These are phyloP conservation scores for Drosophila navojoa DNA, from an alignment of 1,140 invertebrate genomes.

Conservation along the genomic window DNA sequence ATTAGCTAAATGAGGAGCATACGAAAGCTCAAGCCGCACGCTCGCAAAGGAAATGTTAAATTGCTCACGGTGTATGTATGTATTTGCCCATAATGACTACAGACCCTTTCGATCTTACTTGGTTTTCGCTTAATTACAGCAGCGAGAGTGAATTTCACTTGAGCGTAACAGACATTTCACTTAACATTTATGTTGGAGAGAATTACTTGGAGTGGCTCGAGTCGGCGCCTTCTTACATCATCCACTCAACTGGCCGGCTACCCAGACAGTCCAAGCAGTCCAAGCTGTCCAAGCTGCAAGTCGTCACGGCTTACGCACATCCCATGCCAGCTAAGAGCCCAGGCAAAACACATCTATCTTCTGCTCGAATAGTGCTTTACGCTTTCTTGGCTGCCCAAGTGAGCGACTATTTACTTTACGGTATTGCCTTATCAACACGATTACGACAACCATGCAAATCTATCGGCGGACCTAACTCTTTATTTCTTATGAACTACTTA, in stretches of 20 bases:
- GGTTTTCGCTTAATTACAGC: not conserved
- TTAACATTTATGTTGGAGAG: constrained; percentile 3
- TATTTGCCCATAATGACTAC: not conserved
- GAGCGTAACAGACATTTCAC: constrained; percentile 11
- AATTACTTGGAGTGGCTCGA: not conserved
- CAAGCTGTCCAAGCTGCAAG: not conserved
- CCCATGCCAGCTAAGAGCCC: not conserved
- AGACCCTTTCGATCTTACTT: constrained; percentile 1
- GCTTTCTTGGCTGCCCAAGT: constrained; percentile 63
- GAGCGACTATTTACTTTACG: constrained; percentile 15
- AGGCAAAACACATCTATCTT: not conserved
- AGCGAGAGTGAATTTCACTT: constrained; percentile 9
- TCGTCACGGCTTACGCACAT: constrained; percentile 38
- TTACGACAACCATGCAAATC: not conserved
- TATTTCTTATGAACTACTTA: constrained; percentile 23
- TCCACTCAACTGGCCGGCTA: constrained; percentile 16
- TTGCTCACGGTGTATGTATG: not conserved
- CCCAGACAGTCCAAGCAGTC: not conserved
- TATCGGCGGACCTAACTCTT: constrained; percentile 13
- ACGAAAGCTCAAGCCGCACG: not conserved
- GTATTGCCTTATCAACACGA: not conserved
- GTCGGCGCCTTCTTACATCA: constrained; percentile 51
- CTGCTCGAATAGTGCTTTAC: constrained; percentile 48
- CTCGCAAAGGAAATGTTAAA: not conserved
- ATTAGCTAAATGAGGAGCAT: not conserved